Evolutionary conservation across 2,888 invertebrate species (phyloP), one percentile per base, ranked within the genome.

Genomic region (Leptopilina myrica): DNA sequence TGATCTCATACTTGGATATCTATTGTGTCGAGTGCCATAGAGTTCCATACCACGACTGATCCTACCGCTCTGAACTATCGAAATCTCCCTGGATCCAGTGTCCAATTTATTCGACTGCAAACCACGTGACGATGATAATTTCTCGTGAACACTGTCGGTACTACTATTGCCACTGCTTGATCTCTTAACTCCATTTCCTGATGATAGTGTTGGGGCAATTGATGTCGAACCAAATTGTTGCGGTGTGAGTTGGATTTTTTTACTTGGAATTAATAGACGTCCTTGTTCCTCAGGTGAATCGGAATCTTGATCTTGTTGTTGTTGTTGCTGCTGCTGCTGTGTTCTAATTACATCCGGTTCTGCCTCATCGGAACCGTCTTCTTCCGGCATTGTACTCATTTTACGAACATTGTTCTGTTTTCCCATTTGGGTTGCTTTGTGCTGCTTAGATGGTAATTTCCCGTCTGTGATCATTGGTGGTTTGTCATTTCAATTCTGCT

Each of bases 361-460:
- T 77, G 85, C 79, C 62, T 89, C 90, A 78, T 89, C 90, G n/a
- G 89, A 87, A 40, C 81, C 84, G 43, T 84, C 84, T 76, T 91
- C 91, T 80, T 91, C 91, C 46, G 87, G 87, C 91, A 90, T 91
- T 43, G 89, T 89, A 78, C 89, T 90, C 90, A 91, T 91, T 83
- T 90, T 91, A 62, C 90, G 83, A 46, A 89, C 84, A 81, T 82
- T 86, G 77, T 86, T 73, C 33, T 73, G 86, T 76, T 88, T 89
- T 62, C 82, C 84, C 79, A 85, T 87, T 79, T 79, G 78, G 78
- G 80, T 79, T 76, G 79, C 82, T 62, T 78, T 79, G 81, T 83
- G 84, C 12, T 81, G 80, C 80, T 80, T 20, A 20, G 78, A 79
- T 49, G 69, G 46, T 69, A 64, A 59, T 77, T 67, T 56, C 11